phyloP scores from a whole-genome alignment of 2,113 vertebrate genomes.

The Oxyura jamaicensis region DNA sequence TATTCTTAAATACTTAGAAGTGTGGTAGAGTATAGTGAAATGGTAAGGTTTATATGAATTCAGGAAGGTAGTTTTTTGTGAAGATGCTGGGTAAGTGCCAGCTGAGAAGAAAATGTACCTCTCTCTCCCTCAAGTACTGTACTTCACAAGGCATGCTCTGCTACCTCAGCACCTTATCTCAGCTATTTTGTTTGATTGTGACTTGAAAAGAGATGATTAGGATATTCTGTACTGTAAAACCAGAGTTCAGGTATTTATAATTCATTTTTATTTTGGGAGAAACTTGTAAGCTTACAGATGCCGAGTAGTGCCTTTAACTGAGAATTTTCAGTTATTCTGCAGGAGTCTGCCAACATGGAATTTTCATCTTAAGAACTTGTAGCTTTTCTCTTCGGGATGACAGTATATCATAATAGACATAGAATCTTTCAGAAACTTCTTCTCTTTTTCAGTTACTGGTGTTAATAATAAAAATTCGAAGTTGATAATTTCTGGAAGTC shows the following conservation, averaged over 20 bases:
- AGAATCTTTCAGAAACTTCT: not conserved
- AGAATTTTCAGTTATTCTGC: not conserved
- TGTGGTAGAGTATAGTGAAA: not conserved
- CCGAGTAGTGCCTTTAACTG: not conserved
- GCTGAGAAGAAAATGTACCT: not conserved
- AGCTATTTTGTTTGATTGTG: not conserved
- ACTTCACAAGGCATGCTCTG: not conserved
- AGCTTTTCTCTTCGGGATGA: not conserved
- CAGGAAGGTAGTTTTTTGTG: not conserved
- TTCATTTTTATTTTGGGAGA: not conserved
- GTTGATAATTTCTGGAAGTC: not conserved
- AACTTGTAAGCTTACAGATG: not conserved
- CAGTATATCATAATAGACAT: not conserved
- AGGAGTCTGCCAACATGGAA: not conserved
- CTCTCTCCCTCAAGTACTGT: not conserved
- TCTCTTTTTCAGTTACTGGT: not conserved
- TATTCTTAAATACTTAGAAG: not conserved
- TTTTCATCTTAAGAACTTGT: not conserved
- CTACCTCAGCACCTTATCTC: not conserved
- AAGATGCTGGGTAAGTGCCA: not conserved
- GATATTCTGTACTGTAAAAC: not conserved
- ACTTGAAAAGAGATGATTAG: not conserved
- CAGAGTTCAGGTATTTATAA: not conserved
- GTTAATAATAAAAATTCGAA: not conserved
- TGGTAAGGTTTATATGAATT: not conserved